Percentiles rank a stretch among this genome's conserved stretches.
phyloP scores from a whole-genome alignment of 2,888 invertebrate genomes.

The Cantharis rustica region DNA sequence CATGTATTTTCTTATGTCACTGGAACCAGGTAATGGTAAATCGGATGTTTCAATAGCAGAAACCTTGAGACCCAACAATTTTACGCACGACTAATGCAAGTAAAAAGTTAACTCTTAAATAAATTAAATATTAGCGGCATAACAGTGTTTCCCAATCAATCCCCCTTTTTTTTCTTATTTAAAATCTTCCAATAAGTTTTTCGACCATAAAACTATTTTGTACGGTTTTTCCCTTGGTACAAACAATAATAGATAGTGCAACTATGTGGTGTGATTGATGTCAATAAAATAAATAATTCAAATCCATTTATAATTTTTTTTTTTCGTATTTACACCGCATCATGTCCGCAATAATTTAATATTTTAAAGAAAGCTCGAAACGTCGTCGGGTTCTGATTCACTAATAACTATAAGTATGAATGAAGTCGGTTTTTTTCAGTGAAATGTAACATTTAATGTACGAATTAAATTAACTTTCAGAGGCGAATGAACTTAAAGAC shows the following conservation, averaged over 20 bases:
- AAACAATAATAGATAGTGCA: not conserved
- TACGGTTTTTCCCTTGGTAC: not conserved
- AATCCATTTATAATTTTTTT: not conserved
- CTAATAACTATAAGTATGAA: not conserved
- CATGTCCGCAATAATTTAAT: not conserved
- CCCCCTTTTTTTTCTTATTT: not conserved
- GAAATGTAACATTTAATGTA: not conserved
- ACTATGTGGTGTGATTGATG: not conserved
- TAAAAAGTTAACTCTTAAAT: not conserved
- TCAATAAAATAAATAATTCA: not conserved
- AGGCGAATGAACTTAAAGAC: conserved; percentile 30
- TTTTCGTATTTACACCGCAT: not conserved
- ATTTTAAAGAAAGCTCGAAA: not conserved
- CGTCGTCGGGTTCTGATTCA: not conserved
- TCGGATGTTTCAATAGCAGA: not conserved
- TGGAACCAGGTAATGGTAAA: not conserved
- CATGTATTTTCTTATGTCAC: not conserved
- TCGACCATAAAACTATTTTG: not conserved
- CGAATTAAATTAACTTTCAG: conserved; percentile 25
- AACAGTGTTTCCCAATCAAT: not conserved
- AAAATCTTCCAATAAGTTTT: not conserved
- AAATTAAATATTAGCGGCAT: not conserved
- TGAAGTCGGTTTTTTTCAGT: not conserved
- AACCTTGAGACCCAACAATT: not conserved
- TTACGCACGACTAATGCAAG: not conserved